Conservation (phyloP, 1,140 invertebrate genomes). For the Eumeta japonica region DNA sequence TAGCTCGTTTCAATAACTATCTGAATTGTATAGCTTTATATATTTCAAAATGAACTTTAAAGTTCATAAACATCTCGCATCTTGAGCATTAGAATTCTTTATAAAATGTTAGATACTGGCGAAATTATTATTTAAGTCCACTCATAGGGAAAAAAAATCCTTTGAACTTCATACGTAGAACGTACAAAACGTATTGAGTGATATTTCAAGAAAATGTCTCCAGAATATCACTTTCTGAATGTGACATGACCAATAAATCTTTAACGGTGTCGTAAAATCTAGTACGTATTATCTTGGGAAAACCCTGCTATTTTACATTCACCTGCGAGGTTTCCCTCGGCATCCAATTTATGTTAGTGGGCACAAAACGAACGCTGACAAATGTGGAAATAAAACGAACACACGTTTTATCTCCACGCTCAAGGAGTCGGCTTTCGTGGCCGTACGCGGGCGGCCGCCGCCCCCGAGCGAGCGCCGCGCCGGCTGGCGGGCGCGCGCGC, state of each 20-base stretch:
- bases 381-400: conserved; percentile 57
- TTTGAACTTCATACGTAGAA: too few relatives aligned
- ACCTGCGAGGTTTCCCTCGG: conserved; percentile 53
- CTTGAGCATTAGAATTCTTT: too few relatives aligned
- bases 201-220: conserved; percentile 22
- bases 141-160: too few relatives aligned
- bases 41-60: too few relatives aligned
- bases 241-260: conserved; percentile 52
- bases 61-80: too few relatives aligned
- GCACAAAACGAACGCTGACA: conserved; percentile 57
- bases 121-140: too few relatives aligned
- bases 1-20: too few relatives aligned
- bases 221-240: conserved; percentile 43
- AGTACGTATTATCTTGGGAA: conserved; percentile 53
- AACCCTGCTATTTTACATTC: conserved; percentile 54
- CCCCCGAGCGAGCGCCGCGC: conserved; percentile 7
- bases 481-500: too few relatives aligned
- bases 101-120: too few relatives aligned
- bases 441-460: conserved; percentile 12
- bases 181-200: too few relatives aligned
- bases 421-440: conserved; percentile 37
- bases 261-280: conserved; percentile 56
- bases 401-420: conserved; percentile 51
- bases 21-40: too few relatives aligned
- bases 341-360: conserved; percentile 58